Conservation (phyloP, 2,113 vertebrate genomes). For the Lynx canadensis region DNA sequence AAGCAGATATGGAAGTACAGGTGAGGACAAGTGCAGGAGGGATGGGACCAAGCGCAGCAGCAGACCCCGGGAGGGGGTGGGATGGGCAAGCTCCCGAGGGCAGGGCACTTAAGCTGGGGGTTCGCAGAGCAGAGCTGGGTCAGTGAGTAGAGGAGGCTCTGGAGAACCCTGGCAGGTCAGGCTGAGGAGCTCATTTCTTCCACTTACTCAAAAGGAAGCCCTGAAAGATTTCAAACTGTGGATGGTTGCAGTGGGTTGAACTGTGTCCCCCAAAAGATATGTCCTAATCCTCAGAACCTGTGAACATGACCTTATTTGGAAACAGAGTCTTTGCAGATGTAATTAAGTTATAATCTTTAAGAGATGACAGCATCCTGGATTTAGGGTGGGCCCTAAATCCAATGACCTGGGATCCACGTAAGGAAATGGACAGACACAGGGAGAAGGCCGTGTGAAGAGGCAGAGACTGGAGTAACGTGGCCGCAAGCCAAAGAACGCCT, state of each 20-base stretch:
- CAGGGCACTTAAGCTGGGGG: neutral
- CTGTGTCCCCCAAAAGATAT: neutral
- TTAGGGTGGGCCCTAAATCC: neutral
- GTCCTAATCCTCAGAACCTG: neutral
- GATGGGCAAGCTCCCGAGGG: neutral
- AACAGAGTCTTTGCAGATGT: neutral
- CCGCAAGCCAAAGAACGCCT: accelerated
- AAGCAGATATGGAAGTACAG: neutral
- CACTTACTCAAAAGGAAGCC: neutral
- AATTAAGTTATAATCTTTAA: neutral
- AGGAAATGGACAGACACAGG: neutral
- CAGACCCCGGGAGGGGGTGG: too few relatives aligned
- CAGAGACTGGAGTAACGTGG: neutral
- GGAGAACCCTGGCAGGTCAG: neutral
- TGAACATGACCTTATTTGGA: neutral
- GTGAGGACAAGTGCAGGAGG: accelerated
- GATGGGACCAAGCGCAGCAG: accelerated
- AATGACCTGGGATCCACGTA: neutral
- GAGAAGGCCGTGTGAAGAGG: neutral
- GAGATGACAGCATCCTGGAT: neutral
- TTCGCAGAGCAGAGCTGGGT: neutral
- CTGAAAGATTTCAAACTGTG: neutral
- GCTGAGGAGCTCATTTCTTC: neutral
- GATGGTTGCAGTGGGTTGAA: neutral
- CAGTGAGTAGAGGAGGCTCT: too few relatives aligned